Evolutionary conservation across 2,888 invertebrate genomes (phyloP), one percentile per base, ranked within the genome.

Genomic region (Kuschelorhynchus macadamiae): DNA sequence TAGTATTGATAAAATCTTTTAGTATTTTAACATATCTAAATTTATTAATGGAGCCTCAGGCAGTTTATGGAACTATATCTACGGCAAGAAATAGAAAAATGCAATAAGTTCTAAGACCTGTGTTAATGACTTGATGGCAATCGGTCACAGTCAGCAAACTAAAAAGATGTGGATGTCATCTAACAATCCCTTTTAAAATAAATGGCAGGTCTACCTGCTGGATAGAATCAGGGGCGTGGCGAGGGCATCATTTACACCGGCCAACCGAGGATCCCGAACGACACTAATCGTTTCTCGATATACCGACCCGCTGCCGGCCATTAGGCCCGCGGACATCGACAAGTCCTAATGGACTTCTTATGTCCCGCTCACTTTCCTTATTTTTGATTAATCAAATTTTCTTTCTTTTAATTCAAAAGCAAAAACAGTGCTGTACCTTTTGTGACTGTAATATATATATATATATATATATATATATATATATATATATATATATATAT

Each of bases 141-240:
- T 36, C 36, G 11, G 36, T 3, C 11, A 36, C 36, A 9, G n/a
- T 36, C 36, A 36, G 9, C 36, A 3, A 11, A 11, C n/a, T 11
- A 12, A 36, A 36, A 36, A 36, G 11, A 36, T 11, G 12, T 36
- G 36, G 12, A 53, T 20, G 53, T 53, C 53, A 53, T 39, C 53
- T 20, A 60, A 46, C 44, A 82, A 83, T 83, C 82, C 81, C 82
- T 82, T 83, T 82, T 81, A 80, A 81, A 83, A 83, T 82, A 82
- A 81, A 83, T 82, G 81, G 81, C 80, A 81, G 81, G 79, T 81
- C 81, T 82, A 82, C 83, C 82, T 83, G 83, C 83, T 81, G 81
- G 82, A 83, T 82, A 79, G 75, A 49, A 36, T 36, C 16, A 75
- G 76, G 77, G 83, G 83, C 83, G 83, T 82, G 82, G 82, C 82